phyloP scores from a whole-genome alignment of 2,797 vertebrate species.

The Aeoliscus strigatus region DNA sequence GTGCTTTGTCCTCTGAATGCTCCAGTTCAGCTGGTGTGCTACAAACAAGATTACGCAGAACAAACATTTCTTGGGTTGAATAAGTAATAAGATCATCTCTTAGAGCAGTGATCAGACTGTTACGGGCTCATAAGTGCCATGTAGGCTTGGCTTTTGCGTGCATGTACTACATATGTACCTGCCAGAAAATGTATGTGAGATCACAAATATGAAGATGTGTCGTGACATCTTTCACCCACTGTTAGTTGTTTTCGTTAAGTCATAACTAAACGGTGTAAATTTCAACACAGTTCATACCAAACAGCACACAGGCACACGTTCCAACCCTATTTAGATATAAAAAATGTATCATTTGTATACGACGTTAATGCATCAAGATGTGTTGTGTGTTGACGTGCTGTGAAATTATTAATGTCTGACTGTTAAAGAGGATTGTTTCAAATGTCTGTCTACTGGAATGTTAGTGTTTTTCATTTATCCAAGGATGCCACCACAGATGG shows the following conservation, averaged over 20 bases:
- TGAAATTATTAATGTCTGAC: no score
- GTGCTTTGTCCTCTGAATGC: slow-evolving; percentile 22
- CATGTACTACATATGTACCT: slow-evolving; percentile 1
- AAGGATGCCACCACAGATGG: no score
- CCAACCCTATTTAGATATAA: no score
- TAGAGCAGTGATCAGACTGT: slow-evolving; percentile 30
- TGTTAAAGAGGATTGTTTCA: no score
- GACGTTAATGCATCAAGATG: no score
- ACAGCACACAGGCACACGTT: not conserved
- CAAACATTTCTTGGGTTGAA: slow-evolving; percentile 32
- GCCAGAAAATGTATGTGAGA: slow-evolving; percentile 4
- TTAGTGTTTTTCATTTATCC: no score
- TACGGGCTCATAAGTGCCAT: slow-evolving; percentile 1
- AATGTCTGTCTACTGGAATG: no score
- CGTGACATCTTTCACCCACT: not conserved
- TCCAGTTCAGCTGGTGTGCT: slow-evolving; percentile 10
- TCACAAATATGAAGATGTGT: not conserved
- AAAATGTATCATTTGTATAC: no score
- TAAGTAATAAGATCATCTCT: slow-evolving; percentile 22
- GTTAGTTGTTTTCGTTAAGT: slow-evolving; percentile 9
- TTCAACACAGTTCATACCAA: slow-evolving; percentile 5
- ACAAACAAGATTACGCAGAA: slow-evolving; percentile 32
- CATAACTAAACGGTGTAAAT: slow-evolving; percentile 9
- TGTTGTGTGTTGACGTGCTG: no score
- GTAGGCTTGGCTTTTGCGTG: slow-evolving; percentile 5